Conservation (phyloP, 2,888 invertebrate genomes). For the Andrena fulva region DNA sequence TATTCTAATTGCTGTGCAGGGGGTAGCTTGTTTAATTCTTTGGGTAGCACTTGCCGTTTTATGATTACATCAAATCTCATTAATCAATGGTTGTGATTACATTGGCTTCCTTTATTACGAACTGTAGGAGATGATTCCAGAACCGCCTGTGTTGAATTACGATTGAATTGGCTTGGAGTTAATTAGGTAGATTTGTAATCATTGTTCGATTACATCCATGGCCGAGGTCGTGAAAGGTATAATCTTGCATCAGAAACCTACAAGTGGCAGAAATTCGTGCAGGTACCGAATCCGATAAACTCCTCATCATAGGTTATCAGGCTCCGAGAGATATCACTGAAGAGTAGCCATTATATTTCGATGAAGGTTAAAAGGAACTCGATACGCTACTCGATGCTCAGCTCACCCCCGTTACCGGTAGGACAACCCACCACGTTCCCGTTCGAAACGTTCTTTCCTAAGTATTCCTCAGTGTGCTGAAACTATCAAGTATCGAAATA, state of each 20-base stretch:
- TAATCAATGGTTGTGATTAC: not conserved
- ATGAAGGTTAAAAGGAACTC: not conserved
- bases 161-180: not conserved
- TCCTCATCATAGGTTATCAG: not conserved
- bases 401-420: not conserved
- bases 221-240: too few species aligned
- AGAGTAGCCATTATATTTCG: not conserved
- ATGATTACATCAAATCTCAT: not conserved
- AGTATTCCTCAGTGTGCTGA: not conserved
- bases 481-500: conserved; percentile 6
- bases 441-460: not conserved
- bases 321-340: not conserved
- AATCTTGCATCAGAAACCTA: too few species aligned
- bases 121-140: too few species aligned
- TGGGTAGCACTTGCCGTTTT: conserved; percentile 3
- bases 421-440: not conserved
- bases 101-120: not conserved
- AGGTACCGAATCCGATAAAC: not conserved
- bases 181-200: not conserved
- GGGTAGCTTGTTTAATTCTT: not conserved
- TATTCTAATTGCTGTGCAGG: conserved; percentile 23
- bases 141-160: not conserved
- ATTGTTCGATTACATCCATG: not conserved
- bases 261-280: too few species aligned
- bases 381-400: not conserved